phyloP scores from a whole-genome alignment of 2,888 invertebrate species.

The Dynastes grantii region DNA sequence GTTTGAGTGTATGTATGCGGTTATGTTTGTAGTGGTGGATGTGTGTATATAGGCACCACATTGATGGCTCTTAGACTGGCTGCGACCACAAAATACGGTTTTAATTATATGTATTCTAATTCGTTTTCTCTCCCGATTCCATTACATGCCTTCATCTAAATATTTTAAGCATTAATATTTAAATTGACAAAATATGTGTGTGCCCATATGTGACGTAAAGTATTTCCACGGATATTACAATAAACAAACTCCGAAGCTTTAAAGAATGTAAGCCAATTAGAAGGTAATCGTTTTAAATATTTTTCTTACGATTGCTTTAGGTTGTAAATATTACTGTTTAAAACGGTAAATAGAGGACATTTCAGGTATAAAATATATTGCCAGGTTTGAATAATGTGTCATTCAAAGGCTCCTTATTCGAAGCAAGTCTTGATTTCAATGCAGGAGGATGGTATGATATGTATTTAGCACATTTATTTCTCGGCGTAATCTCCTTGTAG shows the following conservation, averaged over 20 bases:
- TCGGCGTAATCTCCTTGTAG: no score
- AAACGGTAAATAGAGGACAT: no score
- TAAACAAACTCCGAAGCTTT: conserved; percentile 4
- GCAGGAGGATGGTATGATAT: no score
- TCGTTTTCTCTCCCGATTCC: conserved; percentile 2
- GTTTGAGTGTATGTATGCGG: no score
- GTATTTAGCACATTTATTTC: no score
- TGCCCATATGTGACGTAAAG: not conserved
- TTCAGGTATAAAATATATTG: no score
- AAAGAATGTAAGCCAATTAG: conserved; percentile 21
- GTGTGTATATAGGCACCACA: no score
- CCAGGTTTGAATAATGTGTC: no score
- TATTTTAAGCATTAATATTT: conserved; percentile 35
- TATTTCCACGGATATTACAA: conserved; percentile 15
- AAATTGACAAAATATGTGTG: conserved; percentile 17
- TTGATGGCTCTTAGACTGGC: conserved; percentile 5
- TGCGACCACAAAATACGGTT: not conserved
- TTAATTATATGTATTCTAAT: conserved; percentile 2
- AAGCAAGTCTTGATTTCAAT: no score
- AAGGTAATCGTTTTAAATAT: conserved; percentile 19
- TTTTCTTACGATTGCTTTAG: not conserved
- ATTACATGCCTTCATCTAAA: conserved; percentile 23
- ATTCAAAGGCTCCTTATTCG: no score
- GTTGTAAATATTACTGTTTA: conserved; percentile 8
- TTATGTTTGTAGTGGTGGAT: no score